Percentiles rank a stretch among this genome's conserved stretches.
Evolutionary conservation across 2,797 vertebrate genomes (phyloP).

Genomic region (Nothura maculosa): DNA sequence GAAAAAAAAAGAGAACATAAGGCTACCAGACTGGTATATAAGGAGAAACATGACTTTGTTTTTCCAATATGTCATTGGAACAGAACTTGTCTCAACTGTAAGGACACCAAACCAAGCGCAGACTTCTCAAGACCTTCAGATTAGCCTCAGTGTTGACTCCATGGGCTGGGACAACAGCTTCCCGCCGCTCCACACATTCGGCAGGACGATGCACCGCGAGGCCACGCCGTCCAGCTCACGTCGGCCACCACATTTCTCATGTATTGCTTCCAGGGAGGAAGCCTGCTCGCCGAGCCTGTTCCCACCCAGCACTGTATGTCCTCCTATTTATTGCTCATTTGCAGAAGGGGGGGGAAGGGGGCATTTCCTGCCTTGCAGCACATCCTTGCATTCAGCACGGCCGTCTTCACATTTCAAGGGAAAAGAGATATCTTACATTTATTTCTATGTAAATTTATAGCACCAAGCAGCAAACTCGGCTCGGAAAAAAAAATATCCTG

Average conservation of each 20-base stretch:
- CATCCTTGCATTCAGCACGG: constrained; percentile 17
- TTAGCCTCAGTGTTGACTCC: background rate
- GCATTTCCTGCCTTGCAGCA: constrained; percentile 11
- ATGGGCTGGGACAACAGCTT: background rate
- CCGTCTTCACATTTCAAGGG: background rate
- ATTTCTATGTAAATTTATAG: background rate
- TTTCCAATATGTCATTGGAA: background rate
- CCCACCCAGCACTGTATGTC: background rate
- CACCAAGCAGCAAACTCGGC: background rate
- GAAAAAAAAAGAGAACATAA: background rate
- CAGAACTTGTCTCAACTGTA: background rate
- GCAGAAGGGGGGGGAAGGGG: background rate
- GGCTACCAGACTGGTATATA: background rate
- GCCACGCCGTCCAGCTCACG: background rate
- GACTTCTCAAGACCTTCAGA: background rate
- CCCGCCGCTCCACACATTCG: background rate
- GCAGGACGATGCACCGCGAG: background rate
- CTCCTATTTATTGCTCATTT: background rate
- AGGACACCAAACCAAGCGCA: background rate
- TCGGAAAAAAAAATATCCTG: background rate
- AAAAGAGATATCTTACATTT: background rate
- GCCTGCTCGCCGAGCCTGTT: background rate
- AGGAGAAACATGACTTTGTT: rapidly evolving
- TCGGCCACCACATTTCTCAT: background rate
- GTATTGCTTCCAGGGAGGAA: background rate